Conservation (phyloP, 1,140 invertebrate species). For the honey bee (Apis mellifera) region DNA sequence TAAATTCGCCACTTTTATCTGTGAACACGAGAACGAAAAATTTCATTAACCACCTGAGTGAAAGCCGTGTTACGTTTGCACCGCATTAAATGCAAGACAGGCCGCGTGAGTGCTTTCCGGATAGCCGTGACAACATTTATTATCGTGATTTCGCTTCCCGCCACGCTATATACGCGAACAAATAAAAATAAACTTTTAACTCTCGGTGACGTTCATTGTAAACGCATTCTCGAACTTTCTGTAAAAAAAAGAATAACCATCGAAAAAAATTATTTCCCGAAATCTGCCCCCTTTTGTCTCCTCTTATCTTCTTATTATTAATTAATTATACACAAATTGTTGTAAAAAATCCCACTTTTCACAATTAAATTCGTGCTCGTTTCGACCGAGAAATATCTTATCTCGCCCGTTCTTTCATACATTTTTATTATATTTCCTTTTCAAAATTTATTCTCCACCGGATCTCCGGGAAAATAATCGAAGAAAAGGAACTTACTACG, state of each 20-base stretch:
- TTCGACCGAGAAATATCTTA: too few species aligned
- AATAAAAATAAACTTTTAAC: conserved; percentile 15
- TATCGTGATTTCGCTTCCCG: conserved; percentile 1
- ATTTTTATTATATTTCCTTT: too few species aligned
- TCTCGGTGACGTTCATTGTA: not conserved
- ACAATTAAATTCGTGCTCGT: too few species aligned
- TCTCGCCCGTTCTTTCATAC: too few species aligned
- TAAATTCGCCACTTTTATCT: not conserved
- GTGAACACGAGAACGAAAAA: not conserved
- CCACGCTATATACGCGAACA: conserved; percentile 3
- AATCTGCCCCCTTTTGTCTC: not conserved
- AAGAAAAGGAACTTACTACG: not conserved
- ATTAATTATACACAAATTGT: too few species aligned
- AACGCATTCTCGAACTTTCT: conserved; percentile 1
- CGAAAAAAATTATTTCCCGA: not conserved
- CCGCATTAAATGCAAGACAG: conserved; percentile 16
- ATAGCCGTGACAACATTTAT: conserved; percentile 18
- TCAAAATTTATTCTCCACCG: too few species aligned
- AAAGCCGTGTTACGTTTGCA: conserved; percentile 13
- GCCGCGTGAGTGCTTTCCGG: conserved; percentile 22
- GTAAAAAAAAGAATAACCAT: not conserved
- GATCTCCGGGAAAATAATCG: not conserved
- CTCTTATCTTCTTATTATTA: not conserved
- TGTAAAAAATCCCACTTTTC: too few species aligned
- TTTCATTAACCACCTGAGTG: not conserved